A percentile compares a stretch with the other conserved stretches of the same genome.
phyloP scores from a whole-genome alignment of 2,888 invertebrate genomes.

The Crepidodera aurea region DNA sequence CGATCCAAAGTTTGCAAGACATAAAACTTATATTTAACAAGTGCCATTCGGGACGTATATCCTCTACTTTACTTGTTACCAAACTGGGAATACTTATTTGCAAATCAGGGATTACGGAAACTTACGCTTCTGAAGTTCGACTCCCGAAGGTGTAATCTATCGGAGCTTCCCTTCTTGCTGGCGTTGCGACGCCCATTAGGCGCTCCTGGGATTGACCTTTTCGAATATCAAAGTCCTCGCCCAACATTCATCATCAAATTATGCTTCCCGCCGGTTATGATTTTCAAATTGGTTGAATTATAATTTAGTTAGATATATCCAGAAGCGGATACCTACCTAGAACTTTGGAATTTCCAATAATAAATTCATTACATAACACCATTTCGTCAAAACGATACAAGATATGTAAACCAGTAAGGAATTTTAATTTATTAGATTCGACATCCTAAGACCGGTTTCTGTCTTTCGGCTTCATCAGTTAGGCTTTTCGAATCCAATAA shows the following conservation, averaged over 20 bases:
- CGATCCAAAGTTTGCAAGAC: constrained; percentile 17
- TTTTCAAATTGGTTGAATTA: constrained; percentile 36
- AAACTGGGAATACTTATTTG: constrained; percentile 52
- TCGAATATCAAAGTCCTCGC: constrained; percentile 52
- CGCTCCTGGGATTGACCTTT: constrained; percentile 57
- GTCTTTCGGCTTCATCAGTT: too few relatives aligned
- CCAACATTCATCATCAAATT: constrained; percentile 58
- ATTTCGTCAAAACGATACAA: neutral
- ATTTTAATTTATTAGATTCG: too few relatives aligned
- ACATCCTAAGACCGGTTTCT: too few relatives aligned
- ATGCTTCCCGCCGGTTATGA: constrained; percentile 46
- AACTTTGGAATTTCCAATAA: constrained; percentile 25
- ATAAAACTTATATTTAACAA: constrained; percentile 35
- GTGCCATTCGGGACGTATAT: constrained; percentile 34
- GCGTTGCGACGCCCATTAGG: constrained; percentile 58
- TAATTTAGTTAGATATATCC: constrained; percentile 45
- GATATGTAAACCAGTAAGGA: too few relatives aligned
- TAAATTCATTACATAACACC: constrained; percentile 22
- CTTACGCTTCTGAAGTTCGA: constrained; percentile 57
- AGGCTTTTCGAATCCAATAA: too few relatives aligned
- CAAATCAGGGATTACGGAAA: constrained; percentile 60
- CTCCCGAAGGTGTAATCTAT: constrained; percentile 61
- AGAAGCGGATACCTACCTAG: constrained; percentile 17
- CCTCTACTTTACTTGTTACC: constrained; percentile 40
- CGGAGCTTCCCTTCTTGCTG: constrained; percentile 54